A percentile compares a stretch with the other conserved stretches of the same genome.
phyloP scores from a whole-genome alignment of 1,140 invertebrate species.

The Drosophila guanche region DNA sequence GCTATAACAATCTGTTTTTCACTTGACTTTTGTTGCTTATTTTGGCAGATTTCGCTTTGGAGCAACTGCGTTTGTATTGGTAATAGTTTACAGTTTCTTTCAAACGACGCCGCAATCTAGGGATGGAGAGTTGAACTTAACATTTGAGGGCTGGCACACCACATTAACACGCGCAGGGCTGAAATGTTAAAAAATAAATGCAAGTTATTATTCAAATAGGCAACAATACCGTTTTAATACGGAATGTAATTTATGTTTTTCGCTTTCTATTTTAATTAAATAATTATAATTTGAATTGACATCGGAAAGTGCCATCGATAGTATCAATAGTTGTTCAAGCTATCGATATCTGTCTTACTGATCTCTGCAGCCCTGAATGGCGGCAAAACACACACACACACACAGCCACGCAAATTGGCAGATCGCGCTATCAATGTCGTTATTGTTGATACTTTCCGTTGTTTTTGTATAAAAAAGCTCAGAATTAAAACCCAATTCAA shows the following conservation, averaged over 20 bases:
- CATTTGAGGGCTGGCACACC: slow-evolving; percentile 47
- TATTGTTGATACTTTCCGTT: slow-evolving; percentile 21
- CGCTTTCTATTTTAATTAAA: background rate
- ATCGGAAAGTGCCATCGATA: background rate
- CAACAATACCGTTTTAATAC: background rate
- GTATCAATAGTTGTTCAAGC: slow-evolving; percentile 2
- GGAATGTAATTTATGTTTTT: background rate
- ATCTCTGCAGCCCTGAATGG: slow-evolving; percentile 1
- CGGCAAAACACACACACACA: slow-evolving; percentile 19
- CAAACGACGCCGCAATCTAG: slow-evolving; percentile 74
- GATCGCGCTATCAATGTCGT: slow-evolving; percentile 14
- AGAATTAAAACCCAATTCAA: background rate
- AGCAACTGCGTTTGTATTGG: slow-evolving; percentile 55
- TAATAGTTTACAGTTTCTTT: slow-evolving; percentile 79
- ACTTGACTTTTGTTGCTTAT: slow-evolving; percentile 32
- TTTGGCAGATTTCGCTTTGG: slow-evolving; percentile 47
- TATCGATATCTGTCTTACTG: background rate
- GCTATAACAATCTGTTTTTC: slow-evolving; percentile 5
- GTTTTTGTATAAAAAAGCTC: slow-evolving; percentile 11
- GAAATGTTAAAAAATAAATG: background rate
- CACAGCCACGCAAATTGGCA: background rate
- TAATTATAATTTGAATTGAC: background rate
- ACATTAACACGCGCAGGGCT: background rate
- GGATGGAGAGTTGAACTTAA: slow-evolving; percentile 33
- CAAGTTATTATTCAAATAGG: no score